Base-by-base conservation (phyloP, 2,888 invertebrate species). In the Lasioglossum pauxillum region DNA sequence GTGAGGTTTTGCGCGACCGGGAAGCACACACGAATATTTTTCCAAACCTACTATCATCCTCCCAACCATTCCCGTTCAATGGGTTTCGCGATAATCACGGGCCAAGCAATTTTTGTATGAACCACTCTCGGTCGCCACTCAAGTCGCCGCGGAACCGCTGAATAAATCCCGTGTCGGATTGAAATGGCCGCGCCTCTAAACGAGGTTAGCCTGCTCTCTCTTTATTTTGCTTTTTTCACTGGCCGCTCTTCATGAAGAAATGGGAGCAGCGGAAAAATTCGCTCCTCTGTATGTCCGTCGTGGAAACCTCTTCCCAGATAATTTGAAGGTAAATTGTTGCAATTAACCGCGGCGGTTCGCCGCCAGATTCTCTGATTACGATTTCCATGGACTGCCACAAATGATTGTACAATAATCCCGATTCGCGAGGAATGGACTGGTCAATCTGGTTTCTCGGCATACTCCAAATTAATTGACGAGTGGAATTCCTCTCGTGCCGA, bases 161-260 rank as follows among this genome's bases (percentile, higher is more conserved):
- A 44, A 75, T 79, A 80, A 80, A 72, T 79, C 38, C 57, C 60
- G 80, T 35, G 60, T 80, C 60, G 80, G 49, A 75, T 72, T 72
- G 38, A 75, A 72, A 60, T 31, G 46, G 27, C 41, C 38, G 38
- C 27, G 16, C 49, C 46, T 38, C 60, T 31, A 60, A 49, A 79
- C 5, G 57, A 57, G 57, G 44, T 57, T 80, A 74, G 23, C 46
- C 27, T 46, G 74, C 69, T 23, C 67, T 19, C 8, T 19, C 19
- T 23, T 69, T 31, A 31, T 31, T 69, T 23, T 38, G 23, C 19
- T 67, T 35, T 38, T 69, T 69, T 12, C 10, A 10, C 8, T 23
- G 23, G 69, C 4, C 69, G 69, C 38, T 38, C 38, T 69, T 38
- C 69, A 35, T 23, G 69, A 46, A 4, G 16, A 72, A 72, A 44